Conservation (phyloP, 1,140 invertebrate species). For the Leptoteleia sp. region DNA sequence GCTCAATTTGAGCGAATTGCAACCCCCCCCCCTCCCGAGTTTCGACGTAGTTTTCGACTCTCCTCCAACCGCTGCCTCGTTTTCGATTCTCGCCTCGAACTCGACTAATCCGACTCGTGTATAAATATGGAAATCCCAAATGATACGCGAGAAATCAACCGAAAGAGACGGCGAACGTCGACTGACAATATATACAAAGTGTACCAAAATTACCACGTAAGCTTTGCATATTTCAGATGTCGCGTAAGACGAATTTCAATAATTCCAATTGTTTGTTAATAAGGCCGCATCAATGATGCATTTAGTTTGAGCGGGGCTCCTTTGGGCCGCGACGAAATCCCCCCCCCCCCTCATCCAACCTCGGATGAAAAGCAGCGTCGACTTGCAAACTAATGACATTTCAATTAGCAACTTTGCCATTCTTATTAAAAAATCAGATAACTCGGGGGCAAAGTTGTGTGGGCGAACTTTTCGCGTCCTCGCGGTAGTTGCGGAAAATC, state of each 20-base stretch:
- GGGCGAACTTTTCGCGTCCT: no score
- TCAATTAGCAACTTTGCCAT: slow-evolving; percentile 14
- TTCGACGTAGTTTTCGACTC: slow-evolving; percentile 53
- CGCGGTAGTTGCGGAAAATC: no score
- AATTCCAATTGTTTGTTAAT: slow-evolving; percentile 22
- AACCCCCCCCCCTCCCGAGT: slow-evolving; percentile 66
- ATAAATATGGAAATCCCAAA: slow-evolving; percentile 75
- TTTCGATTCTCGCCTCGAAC: slow-evolving; percentile 71
- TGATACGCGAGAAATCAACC: slow-evolving; percentile 59
- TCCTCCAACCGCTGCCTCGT: slow-evolving; percentile 62
- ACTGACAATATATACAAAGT: slow-evolving; percentile 44
- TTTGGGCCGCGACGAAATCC: not conserved
- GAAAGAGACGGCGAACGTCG: slow-evolving; percentile 12
- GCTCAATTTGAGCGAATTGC: slow-evolving; percentile 79
- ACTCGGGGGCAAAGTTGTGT: no score
- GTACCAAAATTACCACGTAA: slow-evolving; percentile 50
- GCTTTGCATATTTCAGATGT: slow-evolving; percentile 41
- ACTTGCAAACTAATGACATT: slow-evolving; percentile 6
- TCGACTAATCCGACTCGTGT: slow-evolving; percentile 62
- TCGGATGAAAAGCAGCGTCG: not conserved
- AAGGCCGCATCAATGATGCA: slow-evolving; percentile 1
- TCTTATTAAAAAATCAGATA: slow-evolving; percentile 7
- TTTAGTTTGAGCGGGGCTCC: not conserved
- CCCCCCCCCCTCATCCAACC: no score
- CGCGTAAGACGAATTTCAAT: slow-evolving; percentile 38